Base-by-base conservation (phyloP, 2,113 vertebrate species). In the Electrona antarctica region DNA sequence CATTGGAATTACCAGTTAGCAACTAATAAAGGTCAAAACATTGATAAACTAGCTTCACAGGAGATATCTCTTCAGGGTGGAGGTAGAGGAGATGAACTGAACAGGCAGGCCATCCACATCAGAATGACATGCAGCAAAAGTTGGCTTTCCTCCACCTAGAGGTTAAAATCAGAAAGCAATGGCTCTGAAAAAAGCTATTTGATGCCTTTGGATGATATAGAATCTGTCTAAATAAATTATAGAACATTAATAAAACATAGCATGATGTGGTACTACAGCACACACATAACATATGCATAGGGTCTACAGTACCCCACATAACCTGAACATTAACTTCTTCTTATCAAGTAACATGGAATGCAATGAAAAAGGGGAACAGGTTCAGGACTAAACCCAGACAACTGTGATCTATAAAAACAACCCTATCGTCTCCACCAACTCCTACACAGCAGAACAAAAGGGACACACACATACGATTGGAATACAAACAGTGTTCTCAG, bases 401-500 rank as follows among this genome's bases (percentile, higher is more conserved):
- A 68, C 73, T 51, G 69, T 56, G 10, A 65, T 49, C 45, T 33
- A 41, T 62, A 45, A 62, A 13, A 62, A 57, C 4, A 7, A 8
- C 71, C 55, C 64, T 74, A 61, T 11, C 79, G 69, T 76, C 57
- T 51, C 54, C 56, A 52, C 64, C 1, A 12, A 79, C 66, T 74
- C 54, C 3, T 50, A 77, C 62, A 6, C 63, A 74, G 71, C 73
- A 83, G 77, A 59, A 71, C 68, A 68, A 67, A 62, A 61, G 41
- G 28, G 11, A 59, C 14, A 77, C 51, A 77, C 51, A 62, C n/a
- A 7, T 4, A 14, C 7, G 54, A 74, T 55, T 77, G 71, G 68
- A 68, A 77, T 85, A 84, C 69, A 71, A 82, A 86, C 86, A 79
- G 81, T 73, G 77, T 74, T 85, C 85, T 88, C 82, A 74, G 74